Percentiles rank a stretch among this genome's conserved stretches.
These are phyloP conservation scores for Avahi laniger DNA, from an alignment of 2,797 vertebrate species.

Conservation along the genomic window DNA sequence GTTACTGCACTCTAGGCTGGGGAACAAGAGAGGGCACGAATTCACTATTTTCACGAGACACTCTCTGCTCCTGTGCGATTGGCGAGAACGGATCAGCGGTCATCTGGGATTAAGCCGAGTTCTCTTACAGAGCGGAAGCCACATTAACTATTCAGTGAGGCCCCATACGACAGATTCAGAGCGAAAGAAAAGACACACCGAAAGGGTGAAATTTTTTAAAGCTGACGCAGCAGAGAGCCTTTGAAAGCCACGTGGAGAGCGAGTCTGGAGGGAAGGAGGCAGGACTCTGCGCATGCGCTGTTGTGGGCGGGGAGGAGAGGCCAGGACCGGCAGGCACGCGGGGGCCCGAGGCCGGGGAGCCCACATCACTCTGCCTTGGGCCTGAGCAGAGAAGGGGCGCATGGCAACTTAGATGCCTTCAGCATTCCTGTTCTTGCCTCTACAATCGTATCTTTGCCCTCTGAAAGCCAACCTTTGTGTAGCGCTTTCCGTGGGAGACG, in stretches of 20 bases:
- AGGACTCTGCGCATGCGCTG: neutral
- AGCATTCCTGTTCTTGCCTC: neutral
- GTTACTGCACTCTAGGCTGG: neutral
- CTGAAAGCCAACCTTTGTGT: neutral
- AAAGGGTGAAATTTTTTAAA: neutral
- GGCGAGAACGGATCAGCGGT: neutral
- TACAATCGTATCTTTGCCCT: neutral
- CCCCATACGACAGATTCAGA: neutral
- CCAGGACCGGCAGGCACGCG: accelerated
- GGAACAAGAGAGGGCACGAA: neutral
- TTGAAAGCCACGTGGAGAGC: neutral
- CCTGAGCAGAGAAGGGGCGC: neutral
- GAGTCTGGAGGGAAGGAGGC: neutral
- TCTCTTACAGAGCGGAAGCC: neutral
- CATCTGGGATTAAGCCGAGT: neutral
- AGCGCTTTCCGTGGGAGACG: neutral
- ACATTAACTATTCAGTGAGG: neutral
- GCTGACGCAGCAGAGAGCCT: neutral
- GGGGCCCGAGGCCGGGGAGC: accelerated
- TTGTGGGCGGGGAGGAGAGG: neutral
- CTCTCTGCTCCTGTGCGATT: neutral
- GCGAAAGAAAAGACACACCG: neutral
- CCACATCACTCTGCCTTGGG: neutral
- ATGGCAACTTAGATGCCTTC: neutral
- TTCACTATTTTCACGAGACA: neutral